Evolutionary conservation across 2,113 vertebrate genomes (phyloP), one percentile per base, ranked within the genome.

Genomic region (Neotoma lepida): DNA sequence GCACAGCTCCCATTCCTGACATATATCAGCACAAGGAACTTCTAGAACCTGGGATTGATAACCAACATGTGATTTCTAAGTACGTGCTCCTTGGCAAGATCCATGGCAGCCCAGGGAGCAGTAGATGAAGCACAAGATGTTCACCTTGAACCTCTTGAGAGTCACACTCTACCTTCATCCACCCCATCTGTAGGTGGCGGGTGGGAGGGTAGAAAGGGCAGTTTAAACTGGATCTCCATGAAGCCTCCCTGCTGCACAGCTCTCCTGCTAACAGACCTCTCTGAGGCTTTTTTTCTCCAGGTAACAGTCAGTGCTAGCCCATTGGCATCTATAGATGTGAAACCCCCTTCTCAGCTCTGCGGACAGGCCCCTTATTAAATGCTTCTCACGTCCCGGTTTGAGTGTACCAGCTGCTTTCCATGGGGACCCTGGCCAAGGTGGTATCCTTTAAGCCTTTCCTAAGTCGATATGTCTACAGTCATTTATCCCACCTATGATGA

Each of bases 391-490:
- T 18, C 51, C 44, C 7, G 9, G 9, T 28, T 15, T 20, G 82
- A 85, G 20, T 0, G 1, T 1, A 3, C 77, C 92, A 64, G 82
- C 92, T 96, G 92, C 89, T 86, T 93, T 88, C 93, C 88, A 46
- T 6, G 28, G 51, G 39, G 66, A 86, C 93, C 58, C 41, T n/a
- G 13, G 46, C 30, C 22, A 85, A 56, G 39, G 17, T 22, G 24
- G 88, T 63, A 10, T 56, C 54, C 82, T 88, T 88, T 26, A 90
- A 78, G 89, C 63, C 82, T 44, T 9, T 58, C 96, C 91, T 93
- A 88, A 89, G 85, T 85, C 82, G 91, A 39, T n/a, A 73, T 22
- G 73, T 80, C 15, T 1, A 80, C 61, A 63, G 28, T 49, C 93
- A 33, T 86, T 85, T 81, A 56, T 44, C 44, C 35, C 22, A 14